Evolutionary conservation across 2,888 invertebrate species (phyloP).

Genomic region (Oligia strigilis): DNA sequence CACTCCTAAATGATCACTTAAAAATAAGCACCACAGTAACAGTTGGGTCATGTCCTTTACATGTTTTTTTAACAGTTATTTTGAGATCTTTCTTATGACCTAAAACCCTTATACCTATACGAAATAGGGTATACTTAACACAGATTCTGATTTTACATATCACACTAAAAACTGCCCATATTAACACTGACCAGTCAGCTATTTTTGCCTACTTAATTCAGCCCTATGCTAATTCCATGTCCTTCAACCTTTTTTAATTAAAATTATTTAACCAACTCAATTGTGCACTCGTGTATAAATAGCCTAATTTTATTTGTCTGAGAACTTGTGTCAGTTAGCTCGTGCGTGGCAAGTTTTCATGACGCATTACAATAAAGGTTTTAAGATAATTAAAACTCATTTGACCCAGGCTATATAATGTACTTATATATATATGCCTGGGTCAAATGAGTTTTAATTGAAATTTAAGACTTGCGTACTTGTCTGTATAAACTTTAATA

Average conservation of each 20-base stretch:
- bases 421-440: background rate
- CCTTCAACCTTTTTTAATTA: conserved; percentile 49
- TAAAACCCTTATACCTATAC: no score
- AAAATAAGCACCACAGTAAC: background rate
- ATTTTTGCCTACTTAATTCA: conserved; percentile 4
- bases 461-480: conserved; percentile 4
- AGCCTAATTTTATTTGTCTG: conserved; percentile 54
- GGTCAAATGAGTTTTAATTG: conserved; percentile 16
- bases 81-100: background rate
- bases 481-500: conserved; percentile 1
- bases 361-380: conserved; percentile 33
- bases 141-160: background rate
- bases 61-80: no score
- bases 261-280: conserved; percentile 35
- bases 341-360: conserved; percentile 39
- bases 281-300: conserved; percentile 43
- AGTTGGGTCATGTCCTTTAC: background rate
- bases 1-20: background rate
- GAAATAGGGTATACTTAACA: background rate
- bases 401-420: no score
- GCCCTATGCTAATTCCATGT: conserved; percentile 17
- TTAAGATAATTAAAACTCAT: no score
- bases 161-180: background rate
- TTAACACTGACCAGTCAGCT: background rate
- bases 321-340: conserved; percentile 41